Base-by-base conservation (phyloP, 2,797 vertebrate species). In the Limnodromus scolopaceus region DNA sequence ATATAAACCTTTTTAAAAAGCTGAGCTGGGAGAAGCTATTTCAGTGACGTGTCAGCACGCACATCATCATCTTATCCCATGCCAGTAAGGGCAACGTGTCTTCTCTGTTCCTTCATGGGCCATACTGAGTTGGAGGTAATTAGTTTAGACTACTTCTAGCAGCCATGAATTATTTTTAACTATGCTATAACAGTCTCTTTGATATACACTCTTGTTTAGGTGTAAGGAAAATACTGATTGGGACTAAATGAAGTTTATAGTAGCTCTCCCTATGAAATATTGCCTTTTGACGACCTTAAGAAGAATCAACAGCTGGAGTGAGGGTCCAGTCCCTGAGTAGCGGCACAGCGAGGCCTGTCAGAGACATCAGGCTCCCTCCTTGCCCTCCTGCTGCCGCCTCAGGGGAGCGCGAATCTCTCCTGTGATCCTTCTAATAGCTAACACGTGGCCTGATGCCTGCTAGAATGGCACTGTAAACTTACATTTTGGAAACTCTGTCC, bases 291-390 rank as follows among this genome's bases (percentile, higher is more conserved):
- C 83, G 49, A 27, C 72, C 22, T 60, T 53, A 51, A 36, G 32
- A 55, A 60, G 19, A 69, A 38, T n/a, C 18, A 64, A 7, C 11
- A 72, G 30, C 48, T 79, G 58, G 17, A 58, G 16, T 4, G 16
- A 68, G 43, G 19, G 39, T 32, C 22, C 54, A 16, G 2, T 54
- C 12, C 32, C 19, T 32, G 28, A 61, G 11, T 1, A 53, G 34
- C 0, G 1, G 28, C 32, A n/a, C 11, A 43, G 18, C 0, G 1
- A 87, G 25, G 13, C 13, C 5, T 30, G 38, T 34, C 28, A 54
- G 79, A 72, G 41, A 23, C 5, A 45, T 9, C n/a, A 58, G n/a
- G 51, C 20, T 9, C 2, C 45, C 10, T 2, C 6, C 7, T 41
- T 43, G 20, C 13, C 28, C 41, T 58, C 39, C 39, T n/a, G 27